Base-by-base conservation (phyloP, 64 coral and sea anemone species). In the Platygyra sinensis region DNA sequence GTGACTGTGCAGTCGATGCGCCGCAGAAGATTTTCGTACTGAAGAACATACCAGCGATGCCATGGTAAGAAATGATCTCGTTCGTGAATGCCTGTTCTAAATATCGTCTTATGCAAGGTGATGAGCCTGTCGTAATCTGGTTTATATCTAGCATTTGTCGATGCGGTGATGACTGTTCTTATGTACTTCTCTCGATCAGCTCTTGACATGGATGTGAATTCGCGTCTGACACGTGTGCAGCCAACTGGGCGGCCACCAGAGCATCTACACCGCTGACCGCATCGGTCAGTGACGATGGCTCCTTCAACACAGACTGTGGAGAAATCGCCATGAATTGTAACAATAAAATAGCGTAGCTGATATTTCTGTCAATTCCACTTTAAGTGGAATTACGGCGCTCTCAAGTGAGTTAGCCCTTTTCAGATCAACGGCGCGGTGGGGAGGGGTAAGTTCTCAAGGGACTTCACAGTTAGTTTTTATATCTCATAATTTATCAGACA, bases 11-110 rank as follows among this genome's bases (percentile, higher is more conserved):
- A 95, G 61, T 91, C 86, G 28, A 95, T 80, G 60, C 86, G 65
- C 7, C 94, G 89, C 18, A 95, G 89, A 2, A 95, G 50, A 59
- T 95, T 92, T 82, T 95, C 94, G 17, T 95, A 95, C 72, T 95
- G 75, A 4, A 95, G 69, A 60, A 91, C n/a, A 32, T 67, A 95
- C 94, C 94, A 95, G 14, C 94, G 89, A 88, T 92, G 93, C 93
- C 93, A 95, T 17, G 93, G 83, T 18, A 95, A 51, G 76, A 95
- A 95, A 2, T 80, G 67, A 36, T 73, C 30, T 4, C 63, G 52
- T 4, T 46, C 38, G 28, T 95, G 93, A 62, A 91, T 88, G 10
- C 77, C 79, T 2, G n/a, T 6, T 9, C 14, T 30, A 63, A 94
- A 94, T 67, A 89, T 86, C 2, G 42, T 79, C 76, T 33, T 76